Conservation (phyloP, 2,797 vertebrate species). For the Mionectes olivaceus region DNA sequence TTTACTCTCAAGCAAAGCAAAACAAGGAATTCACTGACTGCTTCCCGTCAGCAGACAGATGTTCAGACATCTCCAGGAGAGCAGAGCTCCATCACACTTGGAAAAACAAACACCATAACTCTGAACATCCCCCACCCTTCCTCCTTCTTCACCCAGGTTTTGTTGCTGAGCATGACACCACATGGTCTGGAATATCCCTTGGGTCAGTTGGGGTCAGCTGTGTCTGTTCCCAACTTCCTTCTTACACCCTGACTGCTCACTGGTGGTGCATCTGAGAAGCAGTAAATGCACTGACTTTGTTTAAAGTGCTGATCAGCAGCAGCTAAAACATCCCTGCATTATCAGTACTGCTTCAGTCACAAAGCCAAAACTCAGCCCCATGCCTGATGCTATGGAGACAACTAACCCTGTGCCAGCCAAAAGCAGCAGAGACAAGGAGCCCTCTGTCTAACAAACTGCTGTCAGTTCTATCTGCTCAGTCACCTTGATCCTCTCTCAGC, state of each 20-base stretch:
- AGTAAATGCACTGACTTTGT: accelerated
- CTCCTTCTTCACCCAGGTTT: neutral
- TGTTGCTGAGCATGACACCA: neutral
- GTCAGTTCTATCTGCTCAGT: neutral
- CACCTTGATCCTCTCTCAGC: neutral
- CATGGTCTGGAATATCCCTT: neutral
- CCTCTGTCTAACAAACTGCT: neutral
- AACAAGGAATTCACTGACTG: neutral
- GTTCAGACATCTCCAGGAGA: neutral
- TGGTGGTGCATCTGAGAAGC: neutral
- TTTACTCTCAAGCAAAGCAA: neutral
- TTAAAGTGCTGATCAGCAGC: neutral
- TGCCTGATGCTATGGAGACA: neutral
- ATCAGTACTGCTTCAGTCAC: neutral
- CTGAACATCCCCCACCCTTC: neutral
- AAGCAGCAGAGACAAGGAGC: neutral
- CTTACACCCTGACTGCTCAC: neutral
- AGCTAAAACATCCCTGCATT: neutral
- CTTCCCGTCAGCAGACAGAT: neutral
- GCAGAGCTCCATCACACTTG: neutral
- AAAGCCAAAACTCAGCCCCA: neutral
- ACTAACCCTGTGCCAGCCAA: neutral
- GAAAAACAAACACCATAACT: neutral
- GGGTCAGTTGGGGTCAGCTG: neutral
- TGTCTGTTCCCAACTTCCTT: neutral